Evolutionary conservation across 2,888 invertebrate species (phyloP).

Genomic region (Phyllotreta striolata): DNA sequence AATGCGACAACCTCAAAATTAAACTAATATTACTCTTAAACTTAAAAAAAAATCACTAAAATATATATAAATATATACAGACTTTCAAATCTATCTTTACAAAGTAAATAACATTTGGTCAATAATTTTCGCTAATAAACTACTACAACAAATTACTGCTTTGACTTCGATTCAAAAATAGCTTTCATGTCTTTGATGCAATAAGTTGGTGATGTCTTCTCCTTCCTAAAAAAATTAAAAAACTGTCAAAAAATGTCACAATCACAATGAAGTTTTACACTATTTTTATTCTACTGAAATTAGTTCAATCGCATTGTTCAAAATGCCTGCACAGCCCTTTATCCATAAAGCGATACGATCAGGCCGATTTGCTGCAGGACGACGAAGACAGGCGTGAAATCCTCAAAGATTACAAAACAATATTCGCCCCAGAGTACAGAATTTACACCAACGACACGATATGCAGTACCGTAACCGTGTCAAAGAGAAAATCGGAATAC

Average conservation of each 20-base stretch:
- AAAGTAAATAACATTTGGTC: constrained; percentile 43
- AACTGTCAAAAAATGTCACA: not conserved
- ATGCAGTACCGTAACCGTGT: constrained; percentile 28
- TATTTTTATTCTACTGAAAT: constrained; percentile 4
- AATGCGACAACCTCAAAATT: constrained; percentile 4
- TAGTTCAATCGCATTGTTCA: constrained; percentile 2
- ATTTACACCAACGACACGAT: constrained; percentile 34
- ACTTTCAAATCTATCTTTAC: constrained; percentile 32
- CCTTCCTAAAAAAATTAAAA: constrained; percentile 65
- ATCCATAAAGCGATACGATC: constrained; percentile 40
- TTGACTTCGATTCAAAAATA: constrained; percentile 78
- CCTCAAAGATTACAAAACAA: constrained; percentile 47
- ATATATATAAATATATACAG: constrained; percentile 24
- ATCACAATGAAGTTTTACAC: constrained; percentile 9
- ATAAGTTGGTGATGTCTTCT: constrained; percentile 72
- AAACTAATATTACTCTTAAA: constrained; percentile 7
- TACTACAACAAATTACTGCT: constrained; percentile 50
- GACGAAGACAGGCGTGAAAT: constrained; percentile 49
- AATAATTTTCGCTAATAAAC: constrained; percentile 34
- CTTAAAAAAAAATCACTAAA: constrained; percentile 24
- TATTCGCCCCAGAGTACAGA: constrained; percentile 47
- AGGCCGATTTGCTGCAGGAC: constrained; percentile 46
- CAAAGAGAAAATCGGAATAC: constrained; percentile 14
- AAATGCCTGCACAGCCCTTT: constrained; percentile 17
- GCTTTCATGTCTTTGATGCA: constrained; percentile 85